A percentile compares a stretch with the other conserved stretches of the same genome.
phyloP scores from a whole-genome alignment of 2,888 invertebrate species.

The Agrochola lychnidis region DNA sequence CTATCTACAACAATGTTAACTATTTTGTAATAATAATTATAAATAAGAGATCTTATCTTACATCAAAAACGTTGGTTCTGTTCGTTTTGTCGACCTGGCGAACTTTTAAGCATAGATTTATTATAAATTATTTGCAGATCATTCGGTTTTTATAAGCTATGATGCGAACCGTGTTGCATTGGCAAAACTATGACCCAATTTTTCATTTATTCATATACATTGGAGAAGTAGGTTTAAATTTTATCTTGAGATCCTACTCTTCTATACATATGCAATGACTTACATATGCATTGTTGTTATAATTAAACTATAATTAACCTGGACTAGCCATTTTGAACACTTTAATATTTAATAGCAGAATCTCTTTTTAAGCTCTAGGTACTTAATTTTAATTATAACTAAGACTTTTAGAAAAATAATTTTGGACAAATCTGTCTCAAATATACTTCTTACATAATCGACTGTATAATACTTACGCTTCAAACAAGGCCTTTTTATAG shows the following conservation, averaged over 20 bases:
- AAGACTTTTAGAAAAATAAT: neutral
- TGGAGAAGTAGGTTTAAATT: neutral
- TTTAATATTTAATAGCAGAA: neutral
- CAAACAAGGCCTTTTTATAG: neutral
- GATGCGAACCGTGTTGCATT: conserved; percentile 44
- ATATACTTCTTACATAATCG: neutral
- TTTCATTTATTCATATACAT: neutral
- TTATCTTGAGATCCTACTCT: neutral
- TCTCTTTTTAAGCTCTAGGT: neutral
- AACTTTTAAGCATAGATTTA: conserved; percentile 76
- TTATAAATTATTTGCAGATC: conserved; percentile 63
- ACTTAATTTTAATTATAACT: neutral
- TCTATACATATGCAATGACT: neutral
- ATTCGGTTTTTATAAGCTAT: conserved; percentile 46
- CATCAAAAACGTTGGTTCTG: conserved; percentile 84
- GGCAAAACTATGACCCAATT: neutral
- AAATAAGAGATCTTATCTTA: conserved; percentile 75
- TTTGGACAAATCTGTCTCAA: neutral
- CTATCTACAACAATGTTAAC: conserved; percentile 67
- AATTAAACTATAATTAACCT: neutral
- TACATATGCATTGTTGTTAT: neutral
- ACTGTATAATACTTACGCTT: neutral
- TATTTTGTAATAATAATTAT: conserved; percentile 61
- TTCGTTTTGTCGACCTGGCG: conserved; percentile 89
- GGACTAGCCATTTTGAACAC: conserved; percentile 29